Evolutionary conservation across 2,113 vertebrate genomes (phyloP), one percentile per base, ranked within the genome.

Genomic region (Rhinoderma darwinii): DNA sequence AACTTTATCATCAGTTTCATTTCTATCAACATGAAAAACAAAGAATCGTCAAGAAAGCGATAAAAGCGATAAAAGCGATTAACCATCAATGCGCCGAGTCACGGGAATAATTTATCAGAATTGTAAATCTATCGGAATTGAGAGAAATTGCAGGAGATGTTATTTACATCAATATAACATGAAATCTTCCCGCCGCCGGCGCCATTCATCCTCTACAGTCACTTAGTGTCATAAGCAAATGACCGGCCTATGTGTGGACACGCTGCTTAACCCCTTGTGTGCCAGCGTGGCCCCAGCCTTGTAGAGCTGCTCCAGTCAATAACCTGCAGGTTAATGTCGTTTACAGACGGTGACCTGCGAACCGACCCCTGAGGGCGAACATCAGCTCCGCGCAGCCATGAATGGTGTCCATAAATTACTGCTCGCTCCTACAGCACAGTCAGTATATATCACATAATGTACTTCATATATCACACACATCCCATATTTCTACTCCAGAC

Each of bases 341-440:
- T 3, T 41, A 56, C 15, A 37, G 51, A 32, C 51, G 61, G 17
- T 84, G 72, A 76, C 72, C 56, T 43, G 12, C 63, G 30, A 44
- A 22, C 27, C 15, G 54, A 12, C 54, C 73, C 73, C 73, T 20
- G 50, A 27, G 27, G 82, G 27, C 15, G 35, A 73, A 84, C 54
- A 68, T 15, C 39, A 47, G 54, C 41, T 47, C 54, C 22, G 10
- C 47, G 6, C n/a, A 14, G 44, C 76, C 17, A 85, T 85, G 74
- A 66, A 85, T 61, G 7, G 54, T 30, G 51, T 63, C 83, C 54
- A 84, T 84, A 76, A 84, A 63, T 84, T 77, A 84, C 72, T 25
- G 37, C 39, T 63, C n/a, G 51, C 54, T 84, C 63, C 44, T 74
- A 84, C 83, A 76, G 83, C 11, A 37, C 25, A 44, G 54, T 59